Conservation (phyloP, 2,888 invertebrate species). For the Hirtodrosophila duncani region DNA sequence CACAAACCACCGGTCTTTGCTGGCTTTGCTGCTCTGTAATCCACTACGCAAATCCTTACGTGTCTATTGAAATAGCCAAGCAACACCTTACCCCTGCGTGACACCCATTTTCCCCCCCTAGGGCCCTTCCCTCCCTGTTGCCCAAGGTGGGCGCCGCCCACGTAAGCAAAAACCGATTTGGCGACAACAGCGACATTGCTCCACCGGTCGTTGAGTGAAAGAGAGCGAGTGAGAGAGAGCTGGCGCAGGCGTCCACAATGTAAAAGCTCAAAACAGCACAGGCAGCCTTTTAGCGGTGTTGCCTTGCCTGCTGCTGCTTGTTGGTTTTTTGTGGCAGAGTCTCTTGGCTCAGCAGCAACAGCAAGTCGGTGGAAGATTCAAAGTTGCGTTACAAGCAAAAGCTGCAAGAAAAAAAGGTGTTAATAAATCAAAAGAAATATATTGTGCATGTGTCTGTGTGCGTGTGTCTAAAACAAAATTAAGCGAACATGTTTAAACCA, state of each 20-base stretch:
- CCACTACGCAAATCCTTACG: constrained; percentile 66
- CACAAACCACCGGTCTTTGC: constrained; percentile 28
- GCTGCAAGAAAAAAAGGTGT: constrained; percentile 37
- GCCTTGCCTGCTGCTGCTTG: background rate
- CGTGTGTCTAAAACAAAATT: too few relatives aligned
- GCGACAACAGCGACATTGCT: too few relatives aligned
- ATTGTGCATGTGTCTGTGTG: constrained; percentile 27
- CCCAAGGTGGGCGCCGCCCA: constrained; percentile 19
- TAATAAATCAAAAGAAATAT: constrained; percentile 16
- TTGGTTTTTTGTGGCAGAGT: constrained; percentile 50
- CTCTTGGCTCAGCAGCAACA: constrained; percentile 17
- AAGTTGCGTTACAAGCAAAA: too few relatives aligned
- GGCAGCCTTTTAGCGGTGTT: constrained; percentile 12
- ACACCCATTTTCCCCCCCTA: background rate
- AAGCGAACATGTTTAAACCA: too few relatives aligned
- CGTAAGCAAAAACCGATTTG: constrained; percentile 18
- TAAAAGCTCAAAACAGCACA: constrained; percentile 9
- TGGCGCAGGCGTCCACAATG: constrained; percentile 48
- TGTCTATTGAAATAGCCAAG: constrained; percentile 57
- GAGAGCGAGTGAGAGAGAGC: constrained; percentile 18
- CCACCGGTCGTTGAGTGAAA: too few relatives aligned
- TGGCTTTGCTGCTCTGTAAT: constrained; percentile 25
- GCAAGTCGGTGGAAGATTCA: background rate
- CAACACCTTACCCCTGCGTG: background rate
- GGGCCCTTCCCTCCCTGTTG: constrained; percentile 21